Base-by-base conservation (phyloP, 2,113 vertebrate genomes). In the Tamias sibiricus region DNA sequence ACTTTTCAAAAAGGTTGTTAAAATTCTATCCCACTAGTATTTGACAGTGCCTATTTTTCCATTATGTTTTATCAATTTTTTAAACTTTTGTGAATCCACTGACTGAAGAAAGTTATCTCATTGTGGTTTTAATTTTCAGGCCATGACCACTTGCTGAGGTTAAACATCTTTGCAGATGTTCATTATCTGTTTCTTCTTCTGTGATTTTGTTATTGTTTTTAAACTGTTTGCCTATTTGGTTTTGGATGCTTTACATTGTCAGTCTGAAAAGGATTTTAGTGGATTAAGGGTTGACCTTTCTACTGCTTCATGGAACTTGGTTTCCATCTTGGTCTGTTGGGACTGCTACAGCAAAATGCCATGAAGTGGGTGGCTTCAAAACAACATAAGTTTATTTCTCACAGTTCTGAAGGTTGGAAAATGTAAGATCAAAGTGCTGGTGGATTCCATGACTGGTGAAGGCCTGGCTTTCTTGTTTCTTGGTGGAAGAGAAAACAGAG, bases 161-260 rank as follows among this genome's bases (percentile, higher is more conserved):
- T 69, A 64, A 79, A 71, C 44, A 79, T 80, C 5, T 96, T 85
- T 95, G 74, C 22, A 44, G 54, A 44, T 87, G n/a, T 30, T 80
- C n/a, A 79, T 76, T 71, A 37, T 90, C 42, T 84, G 52, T 35
- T 94, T 84, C 44, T 35, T 94, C 9, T 82, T 93, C 14, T 74
- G 30, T 79, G 54, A 35, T 47, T 35, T 66, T 37, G 16, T 47
- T 74, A 8, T 52, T 79, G 10, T 26, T 62, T 62, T 72, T 77
- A 44, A 95, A 80, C 87, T 88, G 17, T 64, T 86, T n/a, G 11
- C 32, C 11, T 26, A 24, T 66, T 82, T 89, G 66, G 71, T 69
- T 89, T 84, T 87, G 57, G 17, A 47, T 76, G n/a, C 30, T 86
- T 96, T 94, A 94, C 76, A 37, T 26, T 66, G 68, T 30, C n/a